Conservation (phyloP, 2,797 vertebrate genomes). For the Philypnodon macrostomus region DNA sequence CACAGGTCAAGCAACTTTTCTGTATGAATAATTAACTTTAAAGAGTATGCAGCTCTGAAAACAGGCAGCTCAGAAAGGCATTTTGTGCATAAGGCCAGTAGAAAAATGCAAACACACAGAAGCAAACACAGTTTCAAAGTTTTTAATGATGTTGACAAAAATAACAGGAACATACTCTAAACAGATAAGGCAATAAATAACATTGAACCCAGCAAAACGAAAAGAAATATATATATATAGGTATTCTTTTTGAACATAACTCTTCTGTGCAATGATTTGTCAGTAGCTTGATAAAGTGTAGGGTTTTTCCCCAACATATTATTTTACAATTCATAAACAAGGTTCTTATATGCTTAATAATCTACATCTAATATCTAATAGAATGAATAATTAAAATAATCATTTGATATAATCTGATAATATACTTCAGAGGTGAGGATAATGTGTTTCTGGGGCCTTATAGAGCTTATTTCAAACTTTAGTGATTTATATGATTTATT, state of each 20-base stretch:
- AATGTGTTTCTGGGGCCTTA: slow-evolving; percentile 65
- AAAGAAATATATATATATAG: slow-evolving; percentile 41
- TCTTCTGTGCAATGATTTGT: slow-evolving; percentile 64
- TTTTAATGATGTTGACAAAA: slow-evolving; percentile 68
- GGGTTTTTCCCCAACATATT: slow-evolving; percentile 51
- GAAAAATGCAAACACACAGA: slow-evolving; percentile 28
- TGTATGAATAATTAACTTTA: slow-evolving; percentile 40
- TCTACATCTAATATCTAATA: slow-evolving; percentile 44
- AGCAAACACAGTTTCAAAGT: slow-evolving; percentile 34
- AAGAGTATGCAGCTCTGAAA: slow-evolving; percentile 12
- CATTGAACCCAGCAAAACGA: slow-evolving; percentile 51
- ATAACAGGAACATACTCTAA: slow-evolving; percentile 64
- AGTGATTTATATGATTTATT: slow-evolving; percentile 67
- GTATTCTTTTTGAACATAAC: slow-evolving; percentile 28
- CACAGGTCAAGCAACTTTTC: slow-evolving; percentile 28
- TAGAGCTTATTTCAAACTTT: slow-evolving; percentile 72
- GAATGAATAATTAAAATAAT: slow-evolving; percentile 61
- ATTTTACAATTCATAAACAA: slow-evolving; percentile 62
- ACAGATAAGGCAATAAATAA: slow-evolving; percentile 66
- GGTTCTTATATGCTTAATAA: slow-evolving; percentile 38
- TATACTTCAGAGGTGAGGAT: slow-evolving; percentile 46
- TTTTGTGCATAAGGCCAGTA: not conserved
- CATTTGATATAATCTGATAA: slow-evolving; percentile 56
- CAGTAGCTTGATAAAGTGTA: slow-evolving; percentile 50
- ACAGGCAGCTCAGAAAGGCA: not conserved